Evolutionary conservation across 2,888 invertebrate species (phyloP).

Genomic region (Seira ritae): DNA sequence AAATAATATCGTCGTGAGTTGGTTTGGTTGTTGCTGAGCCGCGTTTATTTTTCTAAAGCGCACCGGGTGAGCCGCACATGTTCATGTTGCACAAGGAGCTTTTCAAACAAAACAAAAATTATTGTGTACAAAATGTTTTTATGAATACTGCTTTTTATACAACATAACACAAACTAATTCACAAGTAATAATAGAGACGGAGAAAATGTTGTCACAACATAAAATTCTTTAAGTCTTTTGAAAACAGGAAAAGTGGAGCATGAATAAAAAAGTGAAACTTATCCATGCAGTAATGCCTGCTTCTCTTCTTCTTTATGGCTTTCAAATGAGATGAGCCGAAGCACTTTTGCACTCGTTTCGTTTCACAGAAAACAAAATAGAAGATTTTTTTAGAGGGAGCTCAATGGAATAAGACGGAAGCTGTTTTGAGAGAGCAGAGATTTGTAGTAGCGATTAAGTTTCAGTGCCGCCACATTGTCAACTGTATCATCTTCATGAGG

Average conservation of each 20-base stretch:
- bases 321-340: slow-evolving; percentile 61
- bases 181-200: neutral
- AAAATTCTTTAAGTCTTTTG: neutral
- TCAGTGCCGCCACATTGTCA: slow-evolving; percentile 61
- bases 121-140: too few relatives aligned
- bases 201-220: slow-evolving; percentile 55
- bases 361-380: neutral
- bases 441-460: slow-evolving; percentile 62
- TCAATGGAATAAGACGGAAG: neutral
- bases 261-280: neutral
- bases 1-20: too few relatives aligned
- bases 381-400: neutral
- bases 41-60: slow-evolving; percentile 25
- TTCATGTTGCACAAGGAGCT: slow-evolving; percentile 13
- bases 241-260: slow-evolving; percentile 11
- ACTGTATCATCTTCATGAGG: slow-evolving; percentile 58
- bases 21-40: slow-evolving; percentile 21
- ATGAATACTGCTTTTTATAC: neutral
- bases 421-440: slow-evolving; percentile 42
- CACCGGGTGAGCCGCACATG: slow-evolving; percentile 57
- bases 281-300: neutral
- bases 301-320: slow-evolving; percentile 31
- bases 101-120: neutral
- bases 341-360: slow-evolving; percentile 44
- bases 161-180: neutral